A percentile compares a stretch with the other conserved stretches of the same genome.
Evolutionary conservation across 2,113 vertebrate species (phyloP).

Genomic region (Pelusios castaneus): DNA sequence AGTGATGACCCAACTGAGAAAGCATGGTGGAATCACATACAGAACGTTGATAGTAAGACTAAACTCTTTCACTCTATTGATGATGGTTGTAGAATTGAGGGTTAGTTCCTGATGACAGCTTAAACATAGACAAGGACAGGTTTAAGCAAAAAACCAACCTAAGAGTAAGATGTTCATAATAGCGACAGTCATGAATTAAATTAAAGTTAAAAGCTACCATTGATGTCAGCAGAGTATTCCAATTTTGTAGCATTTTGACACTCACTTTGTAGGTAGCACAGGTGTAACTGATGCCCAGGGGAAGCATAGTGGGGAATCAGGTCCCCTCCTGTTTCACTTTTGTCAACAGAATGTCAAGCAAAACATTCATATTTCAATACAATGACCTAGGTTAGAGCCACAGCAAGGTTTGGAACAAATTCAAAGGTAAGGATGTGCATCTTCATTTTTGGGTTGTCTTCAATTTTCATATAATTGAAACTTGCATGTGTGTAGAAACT

Average conservation of each 20-base stretch:
- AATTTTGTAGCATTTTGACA: not conserved
- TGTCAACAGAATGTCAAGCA: not conserved
- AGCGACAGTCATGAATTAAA: not conserved
- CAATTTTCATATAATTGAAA: conserved; percentile 53
- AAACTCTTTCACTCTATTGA: not conserved
- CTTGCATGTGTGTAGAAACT: conserved; percentile 34
- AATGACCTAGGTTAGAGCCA: conserved; percentile 11
- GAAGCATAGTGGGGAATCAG: not conserved
- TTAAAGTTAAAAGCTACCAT: no score
- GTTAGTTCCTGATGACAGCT: not conserved
- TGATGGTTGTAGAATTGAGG: not conserved
- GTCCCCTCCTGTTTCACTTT: not conserved
- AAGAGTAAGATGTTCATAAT: not conserved
- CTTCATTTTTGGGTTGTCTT: conserved; percentile 53
- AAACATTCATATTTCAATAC: not conserved
- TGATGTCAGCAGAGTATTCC: not conserved
- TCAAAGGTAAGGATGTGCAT: conserved; percentile 54
- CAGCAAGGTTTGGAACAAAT: conserved; percentile 20
- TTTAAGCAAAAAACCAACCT: not conserved
- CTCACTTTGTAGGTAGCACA: not conserved
- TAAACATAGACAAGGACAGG: not conserved
- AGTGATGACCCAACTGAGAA: not conserved
- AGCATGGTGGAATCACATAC: not conserved
- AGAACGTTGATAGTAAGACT: not conserved
- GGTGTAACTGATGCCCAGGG: not conserved